Evolutionary conservation across 2,888 invertebrate species (phyloP), one percentile per base, ranked within the genome.

Genomic region (Aphodius sticticus): DNA sequence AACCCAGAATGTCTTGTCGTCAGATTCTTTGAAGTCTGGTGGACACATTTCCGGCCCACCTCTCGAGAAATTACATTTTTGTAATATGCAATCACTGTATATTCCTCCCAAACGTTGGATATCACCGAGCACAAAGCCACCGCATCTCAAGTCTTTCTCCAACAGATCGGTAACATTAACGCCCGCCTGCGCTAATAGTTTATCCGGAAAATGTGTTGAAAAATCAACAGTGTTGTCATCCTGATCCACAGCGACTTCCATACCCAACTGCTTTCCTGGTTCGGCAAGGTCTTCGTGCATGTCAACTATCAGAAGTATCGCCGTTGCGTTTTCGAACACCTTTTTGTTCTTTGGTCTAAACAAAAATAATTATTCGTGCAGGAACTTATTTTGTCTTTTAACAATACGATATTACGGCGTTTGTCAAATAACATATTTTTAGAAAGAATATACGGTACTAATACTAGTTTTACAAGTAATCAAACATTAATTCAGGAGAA

Each of bases 21-120:
- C 94, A 79, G 94, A 94, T 86, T 95, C 94, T 87, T 93, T 94
- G 86, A 94, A 95, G 88, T 95, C 95, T 15, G 95, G 95, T 74
- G 95, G 95, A 85, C 95, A 95, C 82, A 94, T 92, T 87, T 94
- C 93, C 16, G 95, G 95, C 9, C 95, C 95, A 84, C 95, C 95
- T 85, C 91, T 90, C 87, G 93, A 92, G 86, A 95, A 95, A 81
- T 93, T 92, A 87, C 95, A 95, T 86, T 93, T 94, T 86, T 95
- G 95, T 76, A 95, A 92, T 92, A 95, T 94, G 85, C 95, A 95
- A 84, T 93, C 93, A 5, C 92, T 92, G 0, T 94, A 53, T 53
- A 53, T 53, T 35, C 74, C 74, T n/a, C 36, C 26, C n/a, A 74
- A 36, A n/a, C 35, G 36, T 74, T 74, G 36, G 2, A 37, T 35